These are phyloP conservation scores for Anolis apletophallus DNA, from an alignment of 2,797 vertebrate genomes.

Conservation along the genomic window DNA sequence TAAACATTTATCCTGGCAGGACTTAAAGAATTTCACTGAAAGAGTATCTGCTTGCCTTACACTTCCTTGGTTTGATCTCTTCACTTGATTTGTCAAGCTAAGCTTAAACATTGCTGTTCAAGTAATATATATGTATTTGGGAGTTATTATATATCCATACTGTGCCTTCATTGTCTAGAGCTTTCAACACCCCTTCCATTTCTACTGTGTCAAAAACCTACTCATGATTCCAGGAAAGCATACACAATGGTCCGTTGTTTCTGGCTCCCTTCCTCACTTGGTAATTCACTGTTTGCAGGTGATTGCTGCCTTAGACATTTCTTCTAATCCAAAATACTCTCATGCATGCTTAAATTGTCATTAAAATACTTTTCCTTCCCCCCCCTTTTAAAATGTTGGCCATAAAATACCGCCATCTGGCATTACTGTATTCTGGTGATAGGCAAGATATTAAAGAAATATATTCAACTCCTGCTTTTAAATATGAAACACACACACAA, in stretches of 20 bases:
- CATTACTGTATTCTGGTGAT: conserved; percentile 44
- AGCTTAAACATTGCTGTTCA: conserved; percentile 54
- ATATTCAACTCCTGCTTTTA: conserved; percentile 34
- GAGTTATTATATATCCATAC: conserved; percentile 45
- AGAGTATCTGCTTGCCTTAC: conserved; percentile 44
- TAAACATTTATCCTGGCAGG: conserved; percentile 42
- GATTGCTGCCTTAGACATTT: conserved; percentile 50
- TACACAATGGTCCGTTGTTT: conserved; percentile 54
- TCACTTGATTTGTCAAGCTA: conserved; percentile 52
- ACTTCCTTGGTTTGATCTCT: conserved; percentile 55
- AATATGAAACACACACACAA: conserved; percentile 23
- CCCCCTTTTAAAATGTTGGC: conserved; percentile 43
- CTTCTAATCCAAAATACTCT: conserved; percentile 59
- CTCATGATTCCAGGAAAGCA: conserved; percentile 63
- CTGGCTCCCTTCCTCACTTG: conserved; percentile 52
- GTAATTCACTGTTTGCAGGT: conserved; percentile 63
- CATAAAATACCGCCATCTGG: conserved; percentile 58
- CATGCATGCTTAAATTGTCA: conserved; percentile 47
- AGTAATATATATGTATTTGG: conserved; percentile 45
- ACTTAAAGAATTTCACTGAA: conserved; percentile 48
- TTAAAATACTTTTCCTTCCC: conserved; percentile 58
- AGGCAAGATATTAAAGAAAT: conserved; percentile 51
- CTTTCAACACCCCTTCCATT: conserved; percentile 60
- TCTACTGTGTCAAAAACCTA: conserved; percentile 53
- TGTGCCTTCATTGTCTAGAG: conserved; percentile 55